A percentile compares a stretch with the other conserved stretches of the same genome.
Evolutionary conservation across 2,113 vertebrate species (phyloP).

Genomic region (Limnothrissa miodon): DNA sequence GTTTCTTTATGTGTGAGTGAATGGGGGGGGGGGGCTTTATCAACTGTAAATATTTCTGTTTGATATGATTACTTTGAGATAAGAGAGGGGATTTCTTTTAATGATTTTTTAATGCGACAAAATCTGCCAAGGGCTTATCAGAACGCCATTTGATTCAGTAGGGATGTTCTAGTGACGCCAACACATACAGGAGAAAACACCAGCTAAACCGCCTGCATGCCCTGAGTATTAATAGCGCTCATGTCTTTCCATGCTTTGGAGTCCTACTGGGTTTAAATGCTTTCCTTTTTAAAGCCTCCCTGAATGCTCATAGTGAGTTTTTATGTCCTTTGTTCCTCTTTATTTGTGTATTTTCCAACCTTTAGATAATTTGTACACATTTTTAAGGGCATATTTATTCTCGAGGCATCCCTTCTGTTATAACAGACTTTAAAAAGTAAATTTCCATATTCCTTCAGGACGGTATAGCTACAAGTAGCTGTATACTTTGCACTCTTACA

Average conservation of each 20-base stretch:
- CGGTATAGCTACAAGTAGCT: neutral
- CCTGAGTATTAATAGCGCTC: neutral
- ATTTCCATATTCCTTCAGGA: neutral
- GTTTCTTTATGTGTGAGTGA: neutral
- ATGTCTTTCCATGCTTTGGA: neutral
- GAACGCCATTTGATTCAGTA: slow-evolving; percentile 15
- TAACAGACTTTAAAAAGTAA: neutral
- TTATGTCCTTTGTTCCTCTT: too few relatives aligned
- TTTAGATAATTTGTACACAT: neutral
- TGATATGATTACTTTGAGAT: slow-evolving; percentile 36
- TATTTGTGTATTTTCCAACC: neutral
- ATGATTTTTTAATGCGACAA: slow-evolving; percentile 40
- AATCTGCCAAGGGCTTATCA: slow-evolving; percentile 8
- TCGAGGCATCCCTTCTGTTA: neutral
- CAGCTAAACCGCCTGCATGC: neutral
- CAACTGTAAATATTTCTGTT: slow-evolving; percentile 41
- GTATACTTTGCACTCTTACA: neutral
- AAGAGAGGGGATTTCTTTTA: slow-evolving; percentile 40
- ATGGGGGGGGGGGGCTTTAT: neutral
- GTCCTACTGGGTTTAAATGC: neutral
- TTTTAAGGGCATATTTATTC: neutral
- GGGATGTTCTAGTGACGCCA: slow-evolving; percentile 31
- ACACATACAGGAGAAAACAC: neutral
- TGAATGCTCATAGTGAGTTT: neutral
- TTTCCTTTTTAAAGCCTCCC: neutral